These are phyloP conservation scores for Passerculus sandwichensis DNA, from an alignment of 2,797 vertebrate species.

Conservation along the genomic window DNA sequence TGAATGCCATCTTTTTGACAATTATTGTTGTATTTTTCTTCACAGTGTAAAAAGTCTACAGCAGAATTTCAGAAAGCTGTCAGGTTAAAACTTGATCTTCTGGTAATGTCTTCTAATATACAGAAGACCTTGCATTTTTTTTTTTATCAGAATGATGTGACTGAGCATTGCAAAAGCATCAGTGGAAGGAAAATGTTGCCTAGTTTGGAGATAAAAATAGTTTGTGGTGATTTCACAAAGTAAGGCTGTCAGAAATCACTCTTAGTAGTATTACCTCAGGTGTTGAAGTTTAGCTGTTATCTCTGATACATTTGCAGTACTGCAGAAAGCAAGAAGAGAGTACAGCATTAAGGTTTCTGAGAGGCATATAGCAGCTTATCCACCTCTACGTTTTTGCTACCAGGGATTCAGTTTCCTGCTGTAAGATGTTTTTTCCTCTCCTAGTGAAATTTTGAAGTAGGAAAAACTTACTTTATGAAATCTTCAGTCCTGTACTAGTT, in stretches of 20 bases:
- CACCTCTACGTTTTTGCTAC: not conserved
- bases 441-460: not conserved
- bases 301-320: not conserved
- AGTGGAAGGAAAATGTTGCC: not conserved
- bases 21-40: not conserved
- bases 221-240: not conserved
- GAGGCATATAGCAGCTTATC: not conserved
- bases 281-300: not conserved
- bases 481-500: not conserved
- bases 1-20: not conserved
- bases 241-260: not conserved
- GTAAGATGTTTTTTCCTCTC: not conserved
- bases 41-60: not conserved
- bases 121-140: not conserved
- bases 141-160: not conserved
- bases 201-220: not conserved
- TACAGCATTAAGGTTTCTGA: not conserved
- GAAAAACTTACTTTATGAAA: slow-evolving; percentile 35
- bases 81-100: not conserved
- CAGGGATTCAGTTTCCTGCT: not conserved
- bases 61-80: not conserved
- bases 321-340: not conserved
- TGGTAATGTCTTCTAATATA: not conserved
- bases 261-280: not conserved
- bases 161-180: not conserved